Conservation (phyloP, 2,888 invertebrate species). For the Chydorus sphaericus region DNA sequence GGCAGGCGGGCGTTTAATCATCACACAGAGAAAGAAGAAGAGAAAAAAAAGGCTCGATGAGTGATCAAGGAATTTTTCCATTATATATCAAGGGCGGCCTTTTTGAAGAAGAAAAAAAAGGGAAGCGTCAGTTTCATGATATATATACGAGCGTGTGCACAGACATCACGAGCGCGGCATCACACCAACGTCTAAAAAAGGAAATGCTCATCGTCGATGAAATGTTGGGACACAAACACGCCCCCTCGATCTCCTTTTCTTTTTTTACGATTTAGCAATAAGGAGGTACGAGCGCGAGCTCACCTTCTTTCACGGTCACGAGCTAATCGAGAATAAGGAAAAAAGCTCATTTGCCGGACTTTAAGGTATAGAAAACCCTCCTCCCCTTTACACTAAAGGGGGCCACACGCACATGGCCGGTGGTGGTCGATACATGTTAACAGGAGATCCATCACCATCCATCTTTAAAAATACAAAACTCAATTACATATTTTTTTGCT, state of each 20-base stretch:
- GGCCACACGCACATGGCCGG: neutral
- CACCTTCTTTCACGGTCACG: no score
- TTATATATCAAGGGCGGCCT: no score
- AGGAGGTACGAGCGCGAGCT: neutral
- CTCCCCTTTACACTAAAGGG: neutral
- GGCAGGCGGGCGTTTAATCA: neutral
- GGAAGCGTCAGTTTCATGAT: slow-evolving; percentile 3
- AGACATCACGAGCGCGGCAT: neutral
- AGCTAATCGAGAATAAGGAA: neutral
- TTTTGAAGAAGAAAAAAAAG: neutral
- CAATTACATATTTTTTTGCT: neutral
- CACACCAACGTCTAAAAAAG: neutral
- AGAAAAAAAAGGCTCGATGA: neutral
- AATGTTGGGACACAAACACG: slow-evolving; percentile 3
- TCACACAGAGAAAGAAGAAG: neutral
- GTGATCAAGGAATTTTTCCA: slow-evolving; percentile 8
- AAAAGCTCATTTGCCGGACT: slow-evolving; percentile 8
- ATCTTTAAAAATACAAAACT: neutral
- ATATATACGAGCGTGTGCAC: neutral
- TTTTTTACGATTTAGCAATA: neutral
- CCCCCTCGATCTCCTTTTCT: neutral
- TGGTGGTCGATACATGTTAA: neutral
- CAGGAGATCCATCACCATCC: slow-evolving; percentile 2
- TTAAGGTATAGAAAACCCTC: neutral
- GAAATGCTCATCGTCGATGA: slow-evolving; percentile 1